phyloP scores from a whole-genome alignment of 2,888 invertebrate genomes.

The Amblyjoppa fuscipennis region DNA sequence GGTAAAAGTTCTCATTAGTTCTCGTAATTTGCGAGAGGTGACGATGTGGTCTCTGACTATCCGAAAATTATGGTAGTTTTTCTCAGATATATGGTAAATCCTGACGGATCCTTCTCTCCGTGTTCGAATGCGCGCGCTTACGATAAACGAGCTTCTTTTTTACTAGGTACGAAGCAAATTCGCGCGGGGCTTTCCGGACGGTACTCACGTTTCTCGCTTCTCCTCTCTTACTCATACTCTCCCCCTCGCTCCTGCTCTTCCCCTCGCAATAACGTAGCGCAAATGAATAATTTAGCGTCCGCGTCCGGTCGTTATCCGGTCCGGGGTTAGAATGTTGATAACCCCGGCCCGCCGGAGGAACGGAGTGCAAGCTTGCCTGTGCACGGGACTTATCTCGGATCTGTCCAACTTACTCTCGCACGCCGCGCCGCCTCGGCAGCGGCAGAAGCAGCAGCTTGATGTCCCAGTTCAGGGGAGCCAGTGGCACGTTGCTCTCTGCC shows the following conservation, averaged over 20 bases:
- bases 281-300: conserved; percentile 83
- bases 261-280: conserved; percentile 65
- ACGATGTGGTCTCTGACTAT: no score
- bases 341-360: conserved; percentile 71
- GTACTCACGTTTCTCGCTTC: conserved; percentile 45
- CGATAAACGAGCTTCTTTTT: conserved; percentile 38
- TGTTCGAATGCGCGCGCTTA: neutral
- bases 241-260: conserved; percentile 68
- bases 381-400: conserved; percentile 79
- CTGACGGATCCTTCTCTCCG: no score
- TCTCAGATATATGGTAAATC: no score
- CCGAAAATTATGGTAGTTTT: no score
- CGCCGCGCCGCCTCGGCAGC: conserved; percentile 50
- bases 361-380: conserved; percentile 61
- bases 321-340: conserved; percentile 79
- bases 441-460: conserved; percentile 58
- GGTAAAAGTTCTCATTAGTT: no score
- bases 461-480: conserved; percentile 75
- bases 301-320: conserved; percentile 77
- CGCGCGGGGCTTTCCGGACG: conserved; percentile 10
- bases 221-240: conserved; percentile 32
- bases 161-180: conserved; percentile 42
- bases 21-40: no score
- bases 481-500: conserved; percentile 43
- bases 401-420: conserved; percentile 74